Evolutionary conservation across 2,888 invertebrate genomes (phyloP).

Genomic region (Philopedon plagiatum): DNA sequence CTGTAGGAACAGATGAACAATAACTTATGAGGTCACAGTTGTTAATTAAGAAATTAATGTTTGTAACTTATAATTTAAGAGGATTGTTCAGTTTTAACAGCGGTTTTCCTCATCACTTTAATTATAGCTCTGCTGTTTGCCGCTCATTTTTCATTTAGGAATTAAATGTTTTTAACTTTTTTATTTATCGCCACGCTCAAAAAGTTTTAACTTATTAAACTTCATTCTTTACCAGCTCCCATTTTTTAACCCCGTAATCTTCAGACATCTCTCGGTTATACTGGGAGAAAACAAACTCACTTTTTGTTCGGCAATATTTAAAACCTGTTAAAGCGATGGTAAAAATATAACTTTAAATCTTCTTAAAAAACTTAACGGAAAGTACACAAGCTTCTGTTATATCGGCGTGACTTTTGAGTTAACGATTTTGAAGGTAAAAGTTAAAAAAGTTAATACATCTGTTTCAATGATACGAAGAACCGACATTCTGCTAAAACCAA

Average conservation of each 20-base stretch:
- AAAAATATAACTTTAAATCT: constrained; percentile 19
- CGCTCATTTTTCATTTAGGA: constrained; percentile 50
- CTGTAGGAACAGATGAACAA: constrained; percentile 66
- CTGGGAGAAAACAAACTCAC: constrained; percentile 30
- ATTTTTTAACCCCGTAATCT: constrained; percentile 45
- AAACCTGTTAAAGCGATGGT: constrained; percentile 20
- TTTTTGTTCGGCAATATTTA: constrained; percentile 26
- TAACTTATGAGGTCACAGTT: constrained; percentile 67
- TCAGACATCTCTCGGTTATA: constrained; percentile 32
- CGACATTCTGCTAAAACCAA: background rate
- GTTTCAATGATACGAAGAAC: background rate
- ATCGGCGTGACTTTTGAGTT: background rate
- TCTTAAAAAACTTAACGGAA: constrained; percentile 3
- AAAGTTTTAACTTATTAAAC: constrained; percentile 51
- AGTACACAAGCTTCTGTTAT: background rate
- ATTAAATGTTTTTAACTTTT: constrained; percentile 52
- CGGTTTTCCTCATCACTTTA: constrained; percentile 59
- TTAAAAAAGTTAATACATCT: background rate
- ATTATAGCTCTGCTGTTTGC: constrained; percentile 53
- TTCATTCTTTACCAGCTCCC: constrained; percentile 44
- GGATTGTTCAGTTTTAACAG: constrained; percentile 59
- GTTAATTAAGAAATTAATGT: constrained; percentile 68
- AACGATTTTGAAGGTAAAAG: constrained; percentile 5
- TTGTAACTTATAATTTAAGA: constrained; percentile 62
- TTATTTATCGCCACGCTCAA: constrained; percentile 50